Evolutionary conservation across 2,113 vertebrate species (phyloP), one percentile per base, ranked within the genome.

Genomic region (Daubentonia madagascariensis): DNA sequence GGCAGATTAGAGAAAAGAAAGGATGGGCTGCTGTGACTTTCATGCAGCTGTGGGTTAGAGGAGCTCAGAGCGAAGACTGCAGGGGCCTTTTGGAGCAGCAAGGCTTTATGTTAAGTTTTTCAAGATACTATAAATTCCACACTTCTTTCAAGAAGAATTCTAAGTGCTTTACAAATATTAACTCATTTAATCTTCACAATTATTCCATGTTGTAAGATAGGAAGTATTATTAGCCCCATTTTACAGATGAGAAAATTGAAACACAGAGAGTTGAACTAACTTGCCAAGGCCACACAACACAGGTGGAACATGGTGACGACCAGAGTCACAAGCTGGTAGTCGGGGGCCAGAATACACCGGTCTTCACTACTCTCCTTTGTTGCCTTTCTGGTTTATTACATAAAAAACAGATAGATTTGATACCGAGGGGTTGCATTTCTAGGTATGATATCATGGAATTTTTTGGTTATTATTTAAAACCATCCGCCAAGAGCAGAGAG

Each of bases 321-420:
- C 0, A 2, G 18, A 72, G 35, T 35, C 70, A 8, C 9, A 43
- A 0, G 17, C 40, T 43, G 40, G 40, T 37, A 8, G 45, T 17
- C n/a, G 3, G 25, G 28, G 25, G 2, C 18, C 48, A n/a, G 28
- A 59, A 73, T 30, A 2, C 1, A 30, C 30, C 30, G 1, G 1
- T 65, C 76, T 59, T 73, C 43, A 25, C 43, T 35, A 14, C 43
- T 52, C 13, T 18, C 35, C 14, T 28, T 37, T 75, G 28, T 43
- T 68, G 30, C 25, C 22, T 11, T 80, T 83, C 67, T 83, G 59
- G 22, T 54, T 70, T 61, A 68, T 93, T 37, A 35, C 25, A 54
- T 18, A n/a, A 67, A 43, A 73, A 75, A 93, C 5, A n/a, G 28
- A 88, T 4, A 35, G n/a, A 35, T 83, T 57, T 87, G 25, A 9